A percentile compares a stretch with the other conserved stretches of the same genome.
These are phyloP conservation scores for Theretra japonica DNA, from an alignment of 2,888 invertebrate genomes.

Conservation along the genomic window DNA sequence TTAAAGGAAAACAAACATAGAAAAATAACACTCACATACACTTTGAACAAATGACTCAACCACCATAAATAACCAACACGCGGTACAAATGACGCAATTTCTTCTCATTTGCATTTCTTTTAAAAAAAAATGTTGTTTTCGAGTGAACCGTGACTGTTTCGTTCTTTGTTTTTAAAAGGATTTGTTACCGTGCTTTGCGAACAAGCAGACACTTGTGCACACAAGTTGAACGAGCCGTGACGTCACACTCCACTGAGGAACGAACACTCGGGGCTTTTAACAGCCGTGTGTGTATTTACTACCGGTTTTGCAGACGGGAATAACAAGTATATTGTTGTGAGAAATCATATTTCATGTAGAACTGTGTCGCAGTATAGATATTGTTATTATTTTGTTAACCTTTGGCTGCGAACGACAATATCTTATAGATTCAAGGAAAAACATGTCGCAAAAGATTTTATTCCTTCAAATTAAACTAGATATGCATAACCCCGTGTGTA, in stretches of 20 bases:
- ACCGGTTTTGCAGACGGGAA: not conserved
- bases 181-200: slow-evolving; percentile 17
- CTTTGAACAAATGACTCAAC: not conserved
- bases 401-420: too few species aligned
- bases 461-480: too few species aligned
- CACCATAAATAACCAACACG: slow-evolving; percentile 6
- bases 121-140: not conserved
- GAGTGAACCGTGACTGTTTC: slow-evolving; percentile 7
- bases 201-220: slow-evolving; percentile 34
- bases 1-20: not conserved
- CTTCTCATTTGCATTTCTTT: slow-evolving; percentile 1
- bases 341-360: not conserved
- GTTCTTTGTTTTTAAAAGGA: slow-evolving; percentile 11
- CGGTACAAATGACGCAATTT: not conserved
- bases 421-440: too few species aligned
- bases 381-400: too few species aligned
- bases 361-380: not conserved
- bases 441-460: too few species aligned
- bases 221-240: slow-evolving; percentile 27
- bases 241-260: not conserved
- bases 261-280: not conserved
- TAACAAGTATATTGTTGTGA: not conserved
- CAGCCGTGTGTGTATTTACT: not conserved
- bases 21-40: not conserved
- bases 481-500: too few species aligned